Percentiles rank a stretch among this genome's conserved stretches.
phyloP scores from a whole-genome alignment of 2,113 vertebrate genomes.

The Xiphophorus maculatus region DNA sequence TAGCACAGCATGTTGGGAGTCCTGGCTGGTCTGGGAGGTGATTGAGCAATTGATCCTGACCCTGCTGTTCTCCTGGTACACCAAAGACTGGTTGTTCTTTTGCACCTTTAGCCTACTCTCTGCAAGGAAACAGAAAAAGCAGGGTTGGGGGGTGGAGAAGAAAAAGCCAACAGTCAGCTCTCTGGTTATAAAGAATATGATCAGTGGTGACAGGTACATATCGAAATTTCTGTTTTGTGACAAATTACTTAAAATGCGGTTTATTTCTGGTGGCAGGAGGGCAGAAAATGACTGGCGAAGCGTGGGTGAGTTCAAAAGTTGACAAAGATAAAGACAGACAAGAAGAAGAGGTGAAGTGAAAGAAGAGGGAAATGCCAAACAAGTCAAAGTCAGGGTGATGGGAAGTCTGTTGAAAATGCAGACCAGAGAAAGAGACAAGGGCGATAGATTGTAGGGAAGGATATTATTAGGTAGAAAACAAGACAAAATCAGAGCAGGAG shows the following conservation, averaged over 20 bases:
- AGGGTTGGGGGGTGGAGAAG: slow-evolving; percentile 4
- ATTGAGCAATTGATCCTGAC: slow-evolving; percentile 91
- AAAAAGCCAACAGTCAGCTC: slow-evolving; percentile 31
- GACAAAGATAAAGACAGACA: slow-evolving; percentile 33
- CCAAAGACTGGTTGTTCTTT: slow-evolving; percentile 89
- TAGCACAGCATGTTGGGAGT: slow-evolving; percentile 90
- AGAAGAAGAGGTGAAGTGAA: slow-evolving; percentile 23
- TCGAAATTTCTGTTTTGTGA: slow-evolving; percentile 59
- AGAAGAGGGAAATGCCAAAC: slow-evolving; percentile 37
- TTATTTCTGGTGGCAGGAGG: slow-evolving; percentile 58
- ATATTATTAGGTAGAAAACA: slow-evolving; percentile 48
- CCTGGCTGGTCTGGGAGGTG: slow-evolving; percentile 87
- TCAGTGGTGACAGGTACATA: slow-evolving; percentile 54
- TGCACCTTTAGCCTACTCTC: slow-evolving; percentile 92
- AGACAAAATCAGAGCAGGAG: slow-evolving; percentile 44
- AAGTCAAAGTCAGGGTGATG: slow-evolving; percentile 32
- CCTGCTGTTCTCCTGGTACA: slow-evolving; percentile 87
- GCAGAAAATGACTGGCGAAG: slow-evolving; percentile 41
- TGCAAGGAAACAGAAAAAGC: slow-evolving; percentile 56
- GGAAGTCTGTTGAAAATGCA: slow-evolving; percentile 39
- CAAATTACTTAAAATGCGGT: slow-evolving; percentile 48
- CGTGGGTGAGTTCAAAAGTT: slow-evolving; percentile 35
- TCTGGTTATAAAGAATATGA: slow-evolving; percentile 37
- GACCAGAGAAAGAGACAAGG: slow-evolving; percentile 28
- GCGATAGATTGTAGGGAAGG: slow-evolving; percentile 18